phyloP scores from a whole-genome alignment of 2,797 vertebrate genomes.

The Sebastes paucispinis region DNA sequence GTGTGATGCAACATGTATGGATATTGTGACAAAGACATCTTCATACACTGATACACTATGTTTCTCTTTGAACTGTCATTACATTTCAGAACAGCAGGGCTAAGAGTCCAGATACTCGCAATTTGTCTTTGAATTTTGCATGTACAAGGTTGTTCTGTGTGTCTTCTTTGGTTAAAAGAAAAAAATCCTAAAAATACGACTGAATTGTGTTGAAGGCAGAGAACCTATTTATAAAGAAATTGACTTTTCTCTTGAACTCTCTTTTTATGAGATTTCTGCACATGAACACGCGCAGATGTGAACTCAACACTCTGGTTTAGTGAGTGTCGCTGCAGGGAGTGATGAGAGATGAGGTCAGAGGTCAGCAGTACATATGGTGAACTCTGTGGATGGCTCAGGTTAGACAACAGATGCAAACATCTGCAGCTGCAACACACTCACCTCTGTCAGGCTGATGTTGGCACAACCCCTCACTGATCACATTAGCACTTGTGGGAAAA shows the following conservation, averaged over 20 bases:
- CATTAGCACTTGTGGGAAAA: not conserved
- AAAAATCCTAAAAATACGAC: not conserved
- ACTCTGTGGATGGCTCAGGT: conserved; percentile 25
- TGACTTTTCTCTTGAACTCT: conserved; percentile 16
- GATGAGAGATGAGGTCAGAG: conserved; percentile 65
- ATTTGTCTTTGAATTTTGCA: not conserved
- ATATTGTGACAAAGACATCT: conserved; percentile 13
- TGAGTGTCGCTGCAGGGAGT: conserved; percentile 34
- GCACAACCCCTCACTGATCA: conserved; percentile 16
- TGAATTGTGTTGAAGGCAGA: not conserved
- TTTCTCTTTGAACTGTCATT: conserved; percentile 16
- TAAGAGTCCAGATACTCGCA: not conserved
- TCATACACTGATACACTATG: not conserved
- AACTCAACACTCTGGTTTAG: conserved; percentile 12
- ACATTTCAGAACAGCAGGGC: not conserved
- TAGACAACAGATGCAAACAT: conserved; percentile 69
- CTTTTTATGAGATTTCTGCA: conserved; percentile 7
- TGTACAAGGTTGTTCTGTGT: not conserved
- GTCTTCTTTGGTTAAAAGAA: conserved; percentile 8
- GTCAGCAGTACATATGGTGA: conserved; percentile 61
- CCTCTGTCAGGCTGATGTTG: conserved; percentile 50
- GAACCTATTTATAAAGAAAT: not conserved
- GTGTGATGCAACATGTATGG: not conserved
- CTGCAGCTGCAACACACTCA: conserved; percentile 62
- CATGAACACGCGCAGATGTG: not conserved